These are phyloP conservation scores for Drosophila ogumai DNA, from an alignment of 1,140 invertebrate species.

Conservation along the genomic window DNA sequence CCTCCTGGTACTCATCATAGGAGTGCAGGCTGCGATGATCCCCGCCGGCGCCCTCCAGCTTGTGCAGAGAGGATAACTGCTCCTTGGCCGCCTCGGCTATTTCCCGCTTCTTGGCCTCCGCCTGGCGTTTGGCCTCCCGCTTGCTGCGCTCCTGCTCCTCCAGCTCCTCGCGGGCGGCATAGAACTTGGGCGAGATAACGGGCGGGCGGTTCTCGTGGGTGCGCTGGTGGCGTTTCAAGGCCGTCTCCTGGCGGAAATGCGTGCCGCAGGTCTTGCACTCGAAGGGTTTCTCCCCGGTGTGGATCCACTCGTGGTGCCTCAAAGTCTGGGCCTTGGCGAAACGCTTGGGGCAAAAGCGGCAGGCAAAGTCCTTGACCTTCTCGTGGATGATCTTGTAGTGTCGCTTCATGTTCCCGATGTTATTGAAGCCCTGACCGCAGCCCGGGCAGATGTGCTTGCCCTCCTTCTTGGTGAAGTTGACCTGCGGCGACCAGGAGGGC, in stretches of 20 bases:
- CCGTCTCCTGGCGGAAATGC: constrained; percentile 78
- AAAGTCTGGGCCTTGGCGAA: constrained; percentile 82
- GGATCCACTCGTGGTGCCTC: constrained; percentile 83
- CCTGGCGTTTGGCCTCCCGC: constrained; percentile 66
- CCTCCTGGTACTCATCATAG: constrained; percentile 73
- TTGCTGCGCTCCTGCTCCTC: constrained; percentile 76
- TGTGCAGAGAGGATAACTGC: constrained; percentile 70
- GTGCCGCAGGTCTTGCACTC: constrained; percentile 78
- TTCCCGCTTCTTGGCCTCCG: constrained; percentile 67
- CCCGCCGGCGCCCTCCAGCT: constrained; percentile 56
- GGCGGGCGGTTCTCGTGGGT: constrained; percentile 79
- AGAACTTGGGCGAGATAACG: constrained; percentile 74
- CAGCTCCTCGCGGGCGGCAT: constrained; percentile 74
- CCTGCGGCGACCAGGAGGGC: constrained; percentile 79
- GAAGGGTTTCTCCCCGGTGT: constrained; percentile 85
- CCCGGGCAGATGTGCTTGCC: constrained; percentile 80
- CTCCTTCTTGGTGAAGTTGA: constrained; percentile 82
- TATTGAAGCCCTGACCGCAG: constrained; percentile 80
- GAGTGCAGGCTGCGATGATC: constrained; percentile 58
- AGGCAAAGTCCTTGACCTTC: constrained; percentile 81
- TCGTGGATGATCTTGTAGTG: constrained; percentile 83
- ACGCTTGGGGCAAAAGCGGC: constrained; percentile 73
- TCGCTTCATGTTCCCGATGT: constrained; percentile 78
- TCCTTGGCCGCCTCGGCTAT: constrained; percentile 78
- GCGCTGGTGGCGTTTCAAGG: constrained; percentile 77